phyloP scores from a whole-genome alignment of 2,888 invertebrate species.

The Phaonia tiefii region DNA sequence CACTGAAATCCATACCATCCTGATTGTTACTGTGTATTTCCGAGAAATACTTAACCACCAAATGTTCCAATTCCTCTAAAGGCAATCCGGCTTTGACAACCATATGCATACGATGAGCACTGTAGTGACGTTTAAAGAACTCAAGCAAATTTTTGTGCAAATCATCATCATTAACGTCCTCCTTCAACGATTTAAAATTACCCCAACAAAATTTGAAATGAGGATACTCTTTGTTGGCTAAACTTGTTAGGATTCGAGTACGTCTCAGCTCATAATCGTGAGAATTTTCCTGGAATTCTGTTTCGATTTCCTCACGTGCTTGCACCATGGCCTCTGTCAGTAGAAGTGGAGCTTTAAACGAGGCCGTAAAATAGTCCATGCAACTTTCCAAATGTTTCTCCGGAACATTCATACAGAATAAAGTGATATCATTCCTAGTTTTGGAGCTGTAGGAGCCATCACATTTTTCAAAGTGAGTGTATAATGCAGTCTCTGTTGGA shows the following conservation, averaged over 20 bases:
- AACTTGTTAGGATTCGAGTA: conserved; percentile 87
- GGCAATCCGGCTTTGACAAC: conserved; percentile 86
- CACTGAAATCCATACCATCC: conserved; percentile 84
- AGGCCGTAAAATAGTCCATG: conserved; percentile 92
- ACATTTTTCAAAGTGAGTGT: conserved; percentile 89
- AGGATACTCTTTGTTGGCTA: conserved; percentile 87
- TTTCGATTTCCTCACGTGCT: conserved; percentile 93
- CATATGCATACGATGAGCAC: conserved; percentile 93
- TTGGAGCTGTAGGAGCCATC: conserved; percentile 94
- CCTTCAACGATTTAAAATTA: conserved; percentile 87
- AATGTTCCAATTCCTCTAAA: conserved; percentile 77
- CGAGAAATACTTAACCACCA: conserved; percentile 84
- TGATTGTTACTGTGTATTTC: conserved; percentile 86
- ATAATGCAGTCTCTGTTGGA: conserved; percentile 92
- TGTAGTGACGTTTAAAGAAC: conserved; percentile 89
- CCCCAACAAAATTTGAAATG: conserved; percentile 92
- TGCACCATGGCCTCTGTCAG: conserved; percentile 91
- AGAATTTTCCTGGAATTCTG: conserved; percentile 91
- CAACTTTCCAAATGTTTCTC: conserved; percentile 88
- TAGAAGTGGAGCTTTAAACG: conserved; percentile 93
- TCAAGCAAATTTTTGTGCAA: conserved; percentile 87
- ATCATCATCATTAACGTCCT: conserved; percentile 84
- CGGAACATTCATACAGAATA: conserved; percentile 93
- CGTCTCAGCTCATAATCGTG: conserved; percentile 88
- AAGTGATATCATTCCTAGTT: conserved; percentile 92